A percentile compares a stretch with the other conserved stretches of the same genome.
Evolutionary conservation across 2,888 invertebrate species (phyloP).

Genomic region (Lasiommata megera): DNA sequence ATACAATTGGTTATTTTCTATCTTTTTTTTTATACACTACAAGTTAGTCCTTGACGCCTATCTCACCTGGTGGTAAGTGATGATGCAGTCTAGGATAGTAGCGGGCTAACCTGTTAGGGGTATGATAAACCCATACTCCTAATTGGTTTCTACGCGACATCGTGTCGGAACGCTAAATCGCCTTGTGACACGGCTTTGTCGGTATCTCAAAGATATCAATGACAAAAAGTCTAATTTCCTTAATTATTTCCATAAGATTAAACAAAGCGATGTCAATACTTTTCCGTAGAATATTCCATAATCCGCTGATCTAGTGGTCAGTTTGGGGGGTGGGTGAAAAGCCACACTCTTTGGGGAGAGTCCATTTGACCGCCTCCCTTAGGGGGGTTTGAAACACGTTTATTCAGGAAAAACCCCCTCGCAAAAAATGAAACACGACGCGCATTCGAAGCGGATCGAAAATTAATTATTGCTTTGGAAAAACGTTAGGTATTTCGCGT

Average conservation of each 20-base stretch:
- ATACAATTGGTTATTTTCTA: no score
- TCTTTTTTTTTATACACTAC: no score
- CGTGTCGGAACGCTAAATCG: no score
- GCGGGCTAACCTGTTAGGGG: no score
- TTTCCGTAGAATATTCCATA: slow-evolving; percentile 60
- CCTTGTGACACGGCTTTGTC: no score
- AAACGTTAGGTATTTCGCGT: slow-evolving; percentile 32
- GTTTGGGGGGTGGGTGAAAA: slow-evolving; percentile 38
- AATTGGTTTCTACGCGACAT: no score
- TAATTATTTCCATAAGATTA: slow-evolving; percentile 4
- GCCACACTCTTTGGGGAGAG: slow-evolving; percentile 47
- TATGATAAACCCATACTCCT: no score
- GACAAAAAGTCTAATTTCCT: background rate
- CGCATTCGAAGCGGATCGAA: slow-evolving; percentile 66
- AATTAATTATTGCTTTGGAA: slow-evolving; percentile 68
- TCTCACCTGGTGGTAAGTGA: no score
- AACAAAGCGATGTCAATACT: slow-evolving; percentile 12
- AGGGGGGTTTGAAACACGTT: slow-evolving; percentile 51
- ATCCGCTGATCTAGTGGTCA: slow-evolving; percentile 71
- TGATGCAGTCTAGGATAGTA: no score
- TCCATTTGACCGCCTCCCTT: slow-evolving; percentile 53
- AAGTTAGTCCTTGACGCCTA: no score
- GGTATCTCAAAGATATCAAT: background rate
- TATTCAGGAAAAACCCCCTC: slow-evolving; percentile 58
- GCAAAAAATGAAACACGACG: slow-evolving; percentile 57